phyloP scores from a whole-genome alignment of 2,797 vertebrate genomes.

The Sibirionetta formosa region DNA sequence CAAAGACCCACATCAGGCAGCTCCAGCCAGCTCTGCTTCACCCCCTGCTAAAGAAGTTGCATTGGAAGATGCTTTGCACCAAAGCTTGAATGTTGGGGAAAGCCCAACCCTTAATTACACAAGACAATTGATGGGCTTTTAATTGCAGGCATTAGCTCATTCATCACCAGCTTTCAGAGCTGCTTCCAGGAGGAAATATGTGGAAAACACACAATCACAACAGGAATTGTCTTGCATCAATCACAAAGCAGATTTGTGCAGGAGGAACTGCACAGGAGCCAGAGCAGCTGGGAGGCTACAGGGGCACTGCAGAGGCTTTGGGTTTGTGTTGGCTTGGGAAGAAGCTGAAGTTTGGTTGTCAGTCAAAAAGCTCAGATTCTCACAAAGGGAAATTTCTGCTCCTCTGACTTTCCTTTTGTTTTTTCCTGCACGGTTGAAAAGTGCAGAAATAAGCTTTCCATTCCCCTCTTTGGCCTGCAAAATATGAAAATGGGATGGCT shows the following conservation, averaged over 20 bases:
- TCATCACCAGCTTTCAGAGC: not conserved
- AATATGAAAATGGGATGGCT: not conserved
- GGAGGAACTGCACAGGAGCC: not conserved
- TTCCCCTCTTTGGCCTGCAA: not conserved
- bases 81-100: not conserved
- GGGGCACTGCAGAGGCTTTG: not conserved
- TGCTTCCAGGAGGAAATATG: not conserved
- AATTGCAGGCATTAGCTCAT: not conserved
- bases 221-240: not conserved
- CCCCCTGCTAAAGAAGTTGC: not conserved
- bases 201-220: accelerated
- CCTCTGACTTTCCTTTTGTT: not conserved
- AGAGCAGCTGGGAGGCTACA: not conserved
- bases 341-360: not conserved
- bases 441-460: not conserved
- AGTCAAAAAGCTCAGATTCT: not conserved
- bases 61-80: not conserved
- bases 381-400: accelerated
- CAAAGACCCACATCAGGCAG: not conserved
- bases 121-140: accelerated
- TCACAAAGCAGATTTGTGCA: not conserved
- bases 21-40: not conserved
- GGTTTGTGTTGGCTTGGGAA: not conserved
- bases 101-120: not conserved
- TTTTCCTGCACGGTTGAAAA: accelerated